Evolutionary conservation across 2,797 vertebrate genomes (phyloP).

Genomic region (Nasua narica): DNA sequence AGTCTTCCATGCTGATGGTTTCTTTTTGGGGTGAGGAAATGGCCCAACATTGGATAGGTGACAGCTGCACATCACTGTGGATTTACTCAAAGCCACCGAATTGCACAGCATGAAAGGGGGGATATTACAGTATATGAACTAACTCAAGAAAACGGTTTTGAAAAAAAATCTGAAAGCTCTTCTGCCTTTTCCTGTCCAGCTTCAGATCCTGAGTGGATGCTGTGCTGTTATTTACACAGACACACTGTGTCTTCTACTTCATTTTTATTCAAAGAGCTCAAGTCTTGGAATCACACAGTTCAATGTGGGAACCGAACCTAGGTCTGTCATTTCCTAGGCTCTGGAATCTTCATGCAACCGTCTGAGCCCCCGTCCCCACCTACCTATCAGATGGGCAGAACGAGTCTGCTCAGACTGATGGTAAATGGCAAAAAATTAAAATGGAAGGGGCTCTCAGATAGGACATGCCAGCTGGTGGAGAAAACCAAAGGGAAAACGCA

Average conservation of each 20-base stretch:
- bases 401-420: background rate
- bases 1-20: background rate
- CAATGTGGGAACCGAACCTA: background rate
- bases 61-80: background rate
- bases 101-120: background rate
- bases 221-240: background rate
- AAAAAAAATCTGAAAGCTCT: conserved; percentile 10
- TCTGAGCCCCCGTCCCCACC: background rate
- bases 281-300: background rate
- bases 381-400: background rate
- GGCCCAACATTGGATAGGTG: background rate
- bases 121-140: background rate
- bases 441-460: background rate
- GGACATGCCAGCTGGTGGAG: background rate
- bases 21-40: background rate
- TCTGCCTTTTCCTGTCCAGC: background rate
- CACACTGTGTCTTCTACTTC: background rate
- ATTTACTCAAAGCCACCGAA: background rate
- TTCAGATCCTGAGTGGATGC: background rate
- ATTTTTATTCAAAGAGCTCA: background rate
- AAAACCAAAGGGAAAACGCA: background rate
- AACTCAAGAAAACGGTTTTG: background rate
- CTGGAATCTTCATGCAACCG: background rate
- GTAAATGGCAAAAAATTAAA: background rate
- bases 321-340: background rate